Evolutionary conservation across 2,888 invertebrate species (phyloP).

Genomic region (Merodon equestris): DNA sequence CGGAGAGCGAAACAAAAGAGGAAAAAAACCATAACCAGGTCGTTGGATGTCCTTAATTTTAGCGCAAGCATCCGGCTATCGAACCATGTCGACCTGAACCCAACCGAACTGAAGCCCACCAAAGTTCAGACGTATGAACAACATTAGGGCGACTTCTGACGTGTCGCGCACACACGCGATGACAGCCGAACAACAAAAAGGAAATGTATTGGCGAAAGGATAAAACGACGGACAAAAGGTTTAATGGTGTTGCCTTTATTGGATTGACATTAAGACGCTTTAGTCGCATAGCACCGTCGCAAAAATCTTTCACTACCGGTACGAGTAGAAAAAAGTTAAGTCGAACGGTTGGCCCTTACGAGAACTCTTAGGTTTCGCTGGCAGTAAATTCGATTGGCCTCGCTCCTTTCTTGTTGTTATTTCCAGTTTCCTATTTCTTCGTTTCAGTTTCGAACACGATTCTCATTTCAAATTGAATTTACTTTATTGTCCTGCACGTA

Average conservation of each 20-base stretch:
- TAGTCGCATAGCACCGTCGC: constrained; percentile 20
- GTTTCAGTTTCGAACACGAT: constrained; percentile 49
- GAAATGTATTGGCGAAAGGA: background rate
- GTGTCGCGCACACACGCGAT: constrained; percentile 8
- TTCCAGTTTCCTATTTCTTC: background rate
- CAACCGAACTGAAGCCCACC: too few relatives aligned
- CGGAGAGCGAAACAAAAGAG: background rate
- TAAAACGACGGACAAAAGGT: constrained; percentile 54
- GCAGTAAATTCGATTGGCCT: constrained; percentile 53
- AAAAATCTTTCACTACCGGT: too few relatives aligned
- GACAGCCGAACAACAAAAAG: constrained; percentile 1
- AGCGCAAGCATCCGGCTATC: constrained; percentile 12
- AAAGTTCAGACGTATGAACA: constrained; percentile 24
- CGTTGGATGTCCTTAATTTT: constrained; percentile 49
- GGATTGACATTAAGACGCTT: constrained; percentile 65
- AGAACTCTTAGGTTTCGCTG: too few relatives aligned
- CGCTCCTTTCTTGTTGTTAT: constrained; percentile 4
- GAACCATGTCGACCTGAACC: background rate
- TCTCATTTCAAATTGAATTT: constrained; percentile 65
- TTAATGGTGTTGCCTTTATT: constrained; percentile 67
- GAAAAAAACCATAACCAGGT: constrained; percentile 19
- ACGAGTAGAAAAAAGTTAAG: too few relatives aligned
- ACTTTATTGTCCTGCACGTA: constrained; percentile 52
- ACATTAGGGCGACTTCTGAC: constrained; percentile 50
- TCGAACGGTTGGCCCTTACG: too few relatives aligned